Conservation (phyloP, 2,113 vertebrate genomes). For the Delphinus delphis region DNA sequence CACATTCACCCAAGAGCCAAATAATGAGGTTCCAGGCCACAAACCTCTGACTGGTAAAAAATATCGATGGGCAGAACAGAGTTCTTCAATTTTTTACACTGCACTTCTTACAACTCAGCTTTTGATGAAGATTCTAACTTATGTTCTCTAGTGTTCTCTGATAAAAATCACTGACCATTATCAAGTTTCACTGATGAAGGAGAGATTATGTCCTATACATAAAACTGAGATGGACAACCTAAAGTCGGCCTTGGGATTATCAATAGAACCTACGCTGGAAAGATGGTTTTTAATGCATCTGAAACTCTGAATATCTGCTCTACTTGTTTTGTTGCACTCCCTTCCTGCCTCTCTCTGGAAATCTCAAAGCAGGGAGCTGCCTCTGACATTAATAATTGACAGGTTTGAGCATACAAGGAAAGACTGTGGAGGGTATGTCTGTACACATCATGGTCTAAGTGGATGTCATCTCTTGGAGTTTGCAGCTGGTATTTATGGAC, state of each 20-base stretch:
- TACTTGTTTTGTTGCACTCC: not conserved
- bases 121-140: not conserved
- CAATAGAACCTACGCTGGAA: not conserved
- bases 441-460: not conserved
- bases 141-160: not conserved
- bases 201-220: not conserved
- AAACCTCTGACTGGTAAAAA: not conserved
- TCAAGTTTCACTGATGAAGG: not conserved
- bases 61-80: not conserved
- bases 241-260: not conserved
- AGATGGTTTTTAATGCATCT: not conserved
- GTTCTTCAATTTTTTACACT: not conserved
- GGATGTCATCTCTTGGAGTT: not conserved
- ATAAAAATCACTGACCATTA: not conserved
- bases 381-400: not conserved
- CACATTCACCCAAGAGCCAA: not conserved
- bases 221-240: not conserved
- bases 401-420: not conserved
- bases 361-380: not conserved
- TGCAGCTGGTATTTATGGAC: not conserved
- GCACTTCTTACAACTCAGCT: not conserved
- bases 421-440: not conserved
- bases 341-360: not conserved
- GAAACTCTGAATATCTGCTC: not conserved
- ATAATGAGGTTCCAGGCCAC: not conserved